Evolutionary conservation across 2,888 invertebrate species (phyloP).

Genomic region (Uropetala carovei): DNA sequence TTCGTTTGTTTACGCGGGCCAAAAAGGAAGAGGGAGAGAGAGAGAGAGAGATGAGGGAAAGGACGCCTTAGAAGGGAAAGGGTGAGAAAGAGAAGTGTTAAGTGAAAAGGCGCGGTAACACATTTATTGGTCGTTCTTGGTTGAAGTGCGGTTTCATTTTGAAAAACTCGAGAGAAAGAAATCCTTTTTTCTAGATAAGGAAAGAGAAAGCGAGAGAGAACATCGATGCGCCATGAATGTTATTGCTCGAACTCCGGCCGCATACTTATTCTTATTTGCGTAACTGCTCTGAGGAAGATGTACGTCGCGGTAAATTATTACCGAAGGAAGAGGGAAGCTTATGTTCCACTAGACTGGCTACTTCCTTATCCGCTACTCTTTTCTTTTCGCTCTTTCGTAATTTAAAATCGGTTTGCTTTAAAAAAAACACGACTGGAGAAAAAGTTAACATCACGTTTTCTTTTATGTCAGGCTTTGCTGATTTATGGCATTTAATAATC

Average conservation of each 20-base stretch:
- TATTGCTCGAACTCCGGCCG: not conserved
- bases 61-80: too few relatives aligned
- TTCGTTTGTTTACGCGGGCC: not conserved
- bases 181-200: too few relatives aligned
- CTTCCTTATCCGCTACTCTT: not conserved
- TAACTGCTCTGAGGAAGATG: not conserved
- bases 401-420: not conserved
- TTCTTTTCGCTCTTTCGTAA: not conserved
- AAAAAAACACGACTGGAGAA: not conserved
- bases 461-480: too few relatives aligned
- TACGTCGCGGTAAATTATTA: not conserved
- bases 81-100: not conserved
- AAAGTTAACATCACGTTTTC: not conserved
- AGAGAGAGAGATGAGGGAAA: too few relatives aligned
- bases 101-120: not conserved
- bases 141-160: not conserved
- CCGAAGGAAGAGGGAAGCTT: not conserved
- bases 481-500: too few relatives aligned
- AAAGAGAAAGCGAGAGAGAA: not conserved
- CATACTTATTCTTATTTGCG: not conserved
- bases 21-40: not conserved
- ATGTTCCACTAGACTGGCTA: not conserved
- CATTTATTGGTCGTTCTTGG: not conserved
- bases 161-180: not conserved
- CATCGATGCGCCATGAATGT: not conserved